These are phyloP conservation scores for Volucella inflata DNA, from an alignment of 2,888 invertebrate genomes.

Conservation along the genomic window DNA sequence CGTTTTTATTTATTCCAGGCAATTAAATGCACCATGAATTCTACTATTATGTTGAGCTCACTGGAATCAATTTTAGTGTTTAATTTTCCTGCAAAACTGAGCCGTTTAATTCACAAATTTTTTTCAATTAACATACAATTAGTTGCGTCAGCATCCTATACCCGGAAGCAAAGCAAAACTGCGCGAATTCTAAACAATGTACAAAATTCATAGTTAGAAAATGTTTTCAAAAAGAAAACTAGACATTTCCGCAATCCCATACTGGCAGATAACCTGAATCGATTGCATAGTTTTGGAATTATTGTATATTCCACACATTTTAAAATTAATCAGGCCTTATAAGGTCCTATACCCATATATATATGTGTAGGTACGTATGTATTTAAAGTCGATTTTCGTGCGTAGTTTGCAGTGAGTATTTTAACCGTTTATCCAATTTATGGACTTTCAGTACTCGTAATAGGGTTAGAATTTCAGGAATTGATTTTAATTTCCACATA, in stretches of 20 bases:
- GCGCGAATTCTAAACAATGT: constrained; percentile 11
- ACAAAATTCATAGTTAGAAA: constrained; percentile 12
- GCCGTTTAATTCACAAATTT: too few species aligned
- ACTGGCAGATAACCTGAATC: constrained; percentile 44
- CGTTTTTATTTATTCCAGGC: too few species aligned
- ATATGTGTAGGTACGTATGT: not conserved
- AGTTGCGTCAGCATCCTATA: not conserved
- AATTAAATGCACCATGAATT: too few species aligned
- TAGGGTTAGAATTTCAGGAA: constrained; percentile 59
- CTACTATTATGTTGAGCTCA: too few species aligned
- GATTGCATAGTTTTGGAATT: constrained; percentile 31
- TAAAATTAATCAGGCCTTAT: constrained; percentile 68
- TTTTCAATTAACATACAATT: not conserved
- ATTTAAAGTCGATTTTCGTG: constrained; percentile 30
- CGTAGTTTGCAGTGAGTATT: constrained; percentile 18
- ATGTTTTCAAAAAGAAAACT: constrained; percentile 39
- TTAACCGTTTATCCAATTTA: constrained; percentile 46
- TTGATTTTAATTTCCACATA: constrained; percentile 65
- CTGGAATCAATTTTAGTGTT: not conserved
- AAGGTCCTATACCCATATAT: constrained; percentile 8
- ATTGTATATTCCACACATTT: constrained; percentile 57
- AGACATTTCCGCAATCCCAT: constrained; percentile 28
- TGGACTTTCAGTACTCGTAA: constrained; percentile 60
- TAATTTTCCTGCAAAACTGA: not conserved
- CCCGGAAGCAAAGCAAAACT: constrained; percentile 10